Conservation (phyloP, 1,140 invertebrate species). For the Catajapyx aquilonaris region DNA sequence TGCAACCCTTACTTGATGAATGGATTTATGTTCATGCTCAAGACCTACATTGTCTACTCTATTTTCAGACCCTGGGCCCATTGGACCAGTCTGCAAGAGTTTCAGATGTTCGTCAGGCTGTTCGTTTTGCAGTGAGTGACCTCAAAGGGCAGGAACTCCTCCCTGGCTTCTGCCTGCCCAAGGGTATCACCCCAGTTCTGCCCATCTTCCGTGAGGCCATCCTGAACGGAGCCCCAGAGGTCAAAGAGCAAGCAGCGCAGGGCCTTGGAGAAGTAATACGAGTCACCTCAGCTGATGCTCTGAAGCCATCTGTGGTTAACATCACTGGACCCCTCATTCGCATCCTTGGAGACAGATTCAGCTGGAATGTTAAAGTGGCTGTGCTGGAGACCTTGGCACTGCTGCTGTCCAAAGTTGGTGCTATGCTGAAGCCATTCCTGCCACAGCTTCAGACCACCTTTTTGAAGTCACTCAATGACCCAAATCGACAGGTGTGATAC, state of each 20-base stretch:
- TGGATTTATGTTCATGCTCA: too few species aligned
- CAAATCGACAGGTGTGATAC: slow-evolving; percentile 54
- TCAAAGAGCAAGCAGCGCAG: slow-evolving; percentile 87
- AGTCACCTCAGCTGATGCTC: slow-evolving; percentile 56
- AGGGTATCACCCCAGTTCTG: slow-evolving; percentile 78
- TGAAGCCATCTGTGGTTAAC: slow-evolving; percentile 87
- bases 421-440: slow-evolving; percentile 89
- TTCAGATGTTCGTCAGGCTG: slow-evolving; percentile 70
- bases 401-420: slow-evolving; percentile 60
- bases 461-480: slow-evolving; percentile 77
- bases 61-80: slow-evolving; percentile 45
- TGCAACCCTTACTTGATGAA: too few species aligned
- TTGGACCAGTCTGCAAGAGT: slow-evolving; percentile 65
- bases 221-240: slow-evolving; percentile 76
- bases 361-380: slow-evolving; percentile 80
- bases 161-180: slow-evolving; percentile 87
- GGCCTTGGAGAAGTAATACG: slow-evolving; percentile 82
- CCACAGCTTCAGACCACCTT: slow-evolving; percentile 97
- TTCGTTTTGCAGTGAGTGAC: slow-evolving; percentile 72
- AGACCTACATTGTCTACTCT: too few species aligned
- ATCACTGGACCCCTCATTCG: slow-evolving; percentile 94
- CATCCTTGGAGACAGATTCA: slow-evolving; percentile 89
- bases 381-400: slow-evolving; percentile 84
- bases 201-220: slow-evolving; percentile 92
- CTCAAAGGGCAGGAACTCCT: slow-evolving; percentile 54